phyloP scores from a whole-genome alignment of 64 coral and sea anemone species.

The Stichodactyla mertensii region DNA sequence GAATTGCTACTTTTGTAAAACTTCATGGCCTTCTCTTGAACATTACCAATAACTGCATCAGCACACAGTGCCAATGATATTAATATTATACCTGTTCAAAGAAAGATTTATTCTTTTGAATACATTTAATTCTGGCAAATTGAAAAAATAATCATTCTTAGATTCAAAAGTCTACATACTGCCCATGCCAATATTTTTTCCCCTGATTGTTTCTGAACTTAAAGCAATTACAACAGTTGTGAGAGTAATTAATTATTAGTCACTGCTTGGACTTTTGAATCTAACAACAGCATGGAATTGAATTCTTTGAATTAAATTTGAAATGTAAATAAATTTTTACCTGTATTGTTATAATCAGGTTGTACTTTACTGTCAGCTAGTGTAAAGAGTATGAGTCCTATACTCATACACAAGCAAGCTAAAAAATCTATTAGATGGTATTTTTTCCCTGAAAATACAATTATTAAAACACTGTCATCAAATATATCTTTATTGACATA shows the following conservation, averaged over 20 bases:
- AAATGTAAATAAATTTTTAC: neutral
- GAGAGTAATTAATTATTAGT: too few relatives aligned
- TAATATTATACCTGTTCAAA: conserved; percentile 67
- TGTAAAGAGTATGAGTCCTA: conserved; percentile 91
- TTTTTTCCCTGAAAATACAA: conserved; percentile 61
- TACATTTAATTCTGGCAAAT: neutral
- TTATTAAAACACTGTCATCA: neutral
- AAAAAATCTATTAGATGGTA: conserved; percentile 69
- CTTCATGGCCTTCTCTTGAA: conserved; percentile 97
- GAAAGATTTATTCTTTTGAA: neutral
- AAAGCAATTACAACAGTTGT: too few relatives aligned
- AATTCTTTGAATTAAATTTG: too few relatives aligned
- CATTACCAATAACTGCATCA: conserved; percentile 97
- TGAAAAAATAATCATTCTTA: too few relatives aligned
- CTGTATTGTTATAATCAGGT: conserved; percentile 86
- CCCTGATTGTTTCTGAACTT: too few relatives aligned
- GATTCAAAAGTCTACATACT: too few relatives aligned
- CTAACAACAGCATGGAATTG: too few relatives aligned
- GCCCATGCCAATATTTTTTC: too few relatives aligned
- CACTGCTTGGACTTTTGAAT: too few relatives aligned
- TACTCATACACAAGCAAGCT: conserved; percentile 89
- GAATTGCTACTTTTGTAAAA: conserved; percentile 74
- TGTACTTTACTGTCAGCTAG: conserved; percentile 93
- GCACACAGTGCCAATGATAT: conserved; percentile 88
- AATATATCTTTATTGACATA: too few relatives aligned